phyloP scores from a whole-genome alignment of 2,113 vertebrate genomes.

The Cranoglanis bouderius region DNA sequence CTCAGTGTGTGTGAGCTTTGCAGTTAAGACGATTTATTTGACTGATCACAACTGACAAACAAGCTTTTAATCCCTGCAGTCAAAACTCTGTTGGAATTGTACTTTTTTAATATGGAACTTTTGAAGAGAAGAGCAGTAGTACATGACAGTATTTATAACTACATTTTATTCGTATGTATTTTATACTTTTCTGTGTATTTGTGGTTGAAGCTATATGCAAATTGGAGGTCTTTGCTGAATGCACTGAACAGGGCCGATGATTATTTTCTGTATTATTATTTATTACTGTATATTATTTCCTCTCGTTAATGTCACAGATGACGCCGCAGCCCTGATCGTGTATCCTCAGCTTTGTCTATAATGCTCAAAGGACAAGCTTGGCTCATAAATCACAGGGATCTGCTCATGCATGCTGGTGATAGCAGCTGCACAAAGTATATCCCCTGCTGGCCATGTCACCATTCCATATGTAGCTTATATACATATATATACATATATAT shows the following conservation, averaged over 20 bases:
- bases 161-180: neutral
- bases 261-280: neutral
- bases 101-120: slow-evolving; percentile 3
- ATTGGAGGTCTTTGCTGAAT: neutral
- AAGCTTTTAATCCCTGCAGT: neutral
- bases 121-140: neutral
- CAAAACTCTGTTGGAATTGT: neutral
- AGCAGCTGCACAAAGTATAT: slow-evolving; percentile 30
- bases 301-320: neutral
- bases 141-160: neutral
- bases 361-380: neutral
- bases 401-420: slow-evolving; percentile 19
- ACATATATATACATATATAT: no score
- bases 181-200: neutral
- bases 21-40: slow-evolving; percentile 46
- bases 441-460: neutral
- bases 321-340: neutral
- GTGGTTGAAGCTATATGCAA: neutral
- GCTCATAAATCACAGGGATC: slow-evolving; percentile 38
- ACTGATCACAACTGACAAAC: slow-evolving; percentile 37
- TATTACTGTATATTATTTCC: neutral
- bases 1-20: slow-evolving; percentile 36
- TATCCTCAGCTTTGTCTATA: slow-evolving; percentile 5
- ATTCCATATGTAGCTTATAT: neutral
- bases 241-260: neutral